Conservation (phyloP, 1,140 invertebrate genomes). For the Anastatus disparis region DNA sequence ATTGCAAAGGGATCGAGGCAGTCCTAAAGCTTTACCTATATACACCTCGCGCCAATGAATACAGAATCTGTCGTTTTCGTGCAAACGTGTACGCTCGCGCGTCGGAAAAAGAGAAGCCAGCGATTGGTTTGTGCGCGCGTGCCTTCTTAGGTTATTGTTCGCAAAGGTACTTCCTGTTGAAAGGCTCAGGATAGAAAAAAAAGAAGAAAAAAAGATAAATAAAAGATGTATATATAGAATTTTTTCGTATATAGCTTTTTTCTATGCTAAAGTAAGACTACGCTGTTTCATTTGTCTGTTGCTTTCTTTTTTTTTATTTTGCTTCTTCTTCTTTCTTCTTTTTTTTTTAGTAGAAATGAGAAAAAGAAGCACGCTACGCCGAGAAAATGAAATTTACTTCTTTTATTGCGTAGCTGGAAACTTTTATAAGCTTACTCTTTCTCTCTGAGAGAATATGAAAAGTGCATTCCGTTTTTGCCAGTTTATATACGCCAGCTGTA, state of each 20-base stretch:
- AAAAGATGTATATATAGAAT: too few species aligned
- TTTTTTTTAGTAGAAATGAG: too few species aligned
- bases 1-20: not conserved
- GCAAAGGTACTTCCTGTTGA: not conserved
- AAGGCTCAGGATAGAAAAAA: not conserved
- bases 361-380: too few species aligned
- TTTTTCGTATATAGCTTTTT: too few species aligned
- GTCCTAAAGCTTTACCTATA: not conserved
- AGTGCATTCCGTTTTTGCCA: not conserved
- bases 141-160: not conserved
- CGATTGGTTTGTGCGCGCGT: too few species aligned
- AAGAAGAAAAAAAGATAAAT: too few species aligned
- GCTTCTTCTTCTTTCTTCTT: too few species aligned
- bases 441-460: not conserved
- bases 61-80: constrained; percentile 12
- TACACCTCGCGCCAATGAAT: constrained; percentile 13
- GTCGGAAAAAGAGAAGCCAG: too few species aligned
- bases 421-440: not conserved
- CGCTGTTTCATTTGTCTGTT: too few species aligned
- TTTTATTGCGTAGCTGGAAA: not conserved
- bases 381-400: constrained; percentile 18
- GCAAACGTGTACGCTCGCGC: not conserved
- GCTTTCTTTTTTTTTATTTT: too few species aligned
- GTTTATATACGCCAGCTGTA: too few species aligned
- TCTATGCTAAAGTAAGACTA: too few species aligned